Conservation (phyloP, 2,888 invertebrate species). For the Ophion ventricosus region DNA sequence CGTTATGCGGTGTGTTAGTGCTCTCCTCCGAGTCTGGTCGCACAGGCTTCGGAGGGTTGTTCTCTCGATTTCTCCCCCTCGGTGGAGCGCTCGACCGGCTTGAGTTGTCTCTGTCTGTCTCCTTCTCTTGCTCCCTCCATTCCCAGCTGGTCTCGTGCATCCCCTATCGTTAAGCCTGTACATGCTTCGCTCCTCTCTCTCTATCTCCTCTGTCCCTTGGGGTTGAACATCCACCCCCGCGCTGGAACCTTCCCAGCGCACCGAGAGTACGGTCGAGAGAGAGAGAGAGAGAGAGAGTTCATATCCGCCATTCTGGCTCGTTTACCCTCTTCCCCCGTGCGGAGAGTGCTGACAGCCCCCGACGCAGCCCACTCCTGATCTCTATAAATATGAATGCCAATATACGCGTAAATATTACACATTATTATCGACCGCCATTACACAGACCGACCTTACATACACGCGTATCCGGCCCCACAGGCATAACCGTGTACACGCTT, state of each 20-base stretch:
- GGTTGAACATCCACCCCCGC: constrained; percentile 38
- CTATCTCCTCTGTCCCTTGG: constrained; percentile 30
- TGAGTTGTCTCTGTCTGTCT: constrained; percentile 53
- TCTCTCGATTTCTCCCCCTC: constrained; percentile 62
- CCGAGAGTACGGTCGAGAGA: constrained; percentile 10
- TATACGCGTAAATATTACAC: constrained; percentile 55
- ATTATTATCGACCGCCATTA: constrained; percentile 63
- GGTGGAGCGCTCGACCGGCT: constrained; percentile 39
- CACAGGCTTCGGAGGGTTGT: constrained; percentile 65
- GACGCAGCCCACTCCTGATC: constrained; percentile 66
- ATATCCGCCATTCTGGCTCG: constrained; percentile 50
- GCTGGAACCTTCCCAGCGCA: constrained; percentile 32
- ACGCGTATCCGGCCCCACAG: neutral
- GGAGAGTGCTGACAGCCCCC: constrained; percentile 53
- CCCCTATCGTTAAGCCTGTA: constrained; percentile 2
- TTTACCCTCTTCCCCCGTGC: constrained; percentile 28
- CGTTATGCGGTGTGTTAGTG: constrained; percentile 45
- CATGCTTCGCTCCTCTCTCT: constrained; percentile 1
- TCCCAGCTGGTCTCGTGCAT: constrained; percentile 22
- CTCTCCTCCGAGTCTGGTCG: constrained; percentile 66
- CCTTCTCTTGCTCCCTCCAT: constrained; percentile 30
- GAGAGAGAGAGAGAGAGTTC: constrained; percentile 3
- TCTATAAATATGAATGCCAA: constrained; percentile 68
- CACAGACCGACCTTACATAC: constrained; percentile 32
- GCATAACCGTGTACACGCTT: constrained; percentile 2